Percentiles rank a stretch among this genome's conserved stretches.
Evolutionary conservation across 1,140 invertebrate genomes (phyloP).

Genomic region (Calliopsis andreniformis): DNA sequence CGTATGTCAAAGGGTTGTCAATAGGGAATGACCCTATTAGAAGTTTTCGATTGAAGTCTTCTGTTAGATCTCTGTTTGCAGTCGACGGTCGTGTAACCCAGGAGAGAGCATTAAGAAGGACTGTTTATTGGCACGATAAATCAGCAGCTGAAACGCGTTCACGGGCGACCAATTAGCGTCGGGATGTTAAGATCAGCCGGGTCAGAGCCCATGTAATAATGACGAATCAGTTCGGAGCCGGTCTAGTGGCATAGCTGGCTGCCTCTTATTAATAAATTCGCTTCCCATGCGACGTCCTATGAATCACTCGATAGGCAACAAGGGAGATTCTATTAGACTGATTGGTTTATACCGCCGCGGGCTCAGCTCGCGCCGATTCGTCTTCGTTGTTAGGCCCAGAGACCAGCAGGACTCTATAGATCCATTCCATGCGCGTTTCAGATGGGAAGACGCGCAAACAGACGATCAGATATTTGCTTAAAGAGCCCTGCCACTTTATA

Average conservation of each 20-base stretch:
- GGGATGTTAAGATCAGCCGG: conserved; percentile 53
- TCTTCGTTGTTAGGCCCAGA: conserved; percentile 44
- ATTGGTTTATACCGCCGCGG: conserved; percentile 62
- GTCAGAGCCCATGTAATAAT: conserved; percentile 64
- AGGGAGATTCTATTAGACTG: conserved; percentile 71
- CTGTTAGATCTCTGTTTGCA: conserved; percentile 31
- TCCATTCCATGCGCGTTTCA: neutral
- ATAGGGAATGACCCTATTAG: too few species aligned
- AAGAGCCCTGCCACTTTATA: conserved; percentile 2
- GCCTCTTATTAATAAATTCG: conserved; percentile 69
- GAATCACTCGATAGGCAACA: conserved; percentile 69
- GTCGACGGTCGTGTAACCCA: too few species aligned
- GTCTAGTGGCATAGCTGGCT: conserved; percentile 43
- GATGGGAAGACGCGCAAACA: neutral
- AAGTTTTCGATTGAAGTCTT: too few species aligned
- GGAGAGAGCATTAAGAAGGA: neutral
- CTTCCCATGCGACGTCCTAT: conserved; percentile 67
- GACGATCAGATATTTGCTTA: conserved; percentile 6
- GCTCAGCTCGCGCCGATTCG: conserved; percentile 56
- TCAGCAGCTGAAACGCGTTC: conserved; percentile 35
- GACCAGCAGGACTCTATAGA: conserved; percentile 11
- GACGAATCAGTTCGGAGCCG: conserved; percentile 59
- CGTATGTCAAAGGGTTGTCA: too few species aligned
- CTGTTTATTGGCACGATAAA: conserved; percentile 43
- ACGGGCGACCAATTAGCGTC: conserved; percentile 55